A percentile compares a stretch with the other conserved stretches of the same genome.
These are phyloP conservation scores for Uloborus plumipes DNA, from an alignment of 2,888 invertebrate species.

Conservation along the genomic window DNA sequence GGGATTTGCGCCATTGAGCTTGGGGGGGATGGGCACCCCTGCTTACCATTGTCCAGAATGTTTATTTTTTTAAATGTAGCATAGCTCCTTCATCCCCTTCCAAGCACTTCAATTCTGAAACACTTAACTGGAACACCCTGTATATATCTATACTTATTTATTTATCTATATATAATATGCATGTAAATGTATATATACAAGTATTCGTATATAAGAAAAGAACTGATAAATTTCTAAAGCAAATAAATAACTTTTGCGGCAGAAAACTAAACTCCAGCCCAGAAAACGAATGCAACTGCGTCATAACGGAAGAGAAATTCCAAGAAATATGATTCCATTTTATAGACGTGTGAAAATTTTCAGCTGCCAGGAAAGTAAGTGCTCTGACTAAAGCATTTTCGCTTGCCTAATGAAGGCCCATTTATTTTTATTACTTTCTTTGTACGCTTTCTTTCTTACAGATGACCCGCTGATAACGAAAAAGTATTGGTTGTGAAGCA, in stretches of 20 bases:
- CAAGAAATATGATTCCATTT: slow-evolving; percentile 49
- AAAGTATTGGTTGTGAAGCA: slow-evolving; percentile 44
- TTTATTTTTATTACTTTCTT: slow-evolving; percentile 55
- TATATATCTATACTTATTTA: too few species aligned
- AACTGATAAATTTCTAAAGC: too few species aligned
- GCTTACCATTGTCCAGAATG: too few species aligned
- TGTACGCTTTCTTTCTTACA: not conserved
- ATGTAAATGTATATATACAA: not conserved
- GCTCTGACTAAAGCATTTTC: slow-evolving; percentile 43
- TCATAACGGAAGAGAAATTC: slow-evolving; percentile 21
- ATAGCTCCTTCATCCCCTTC: too few species aligned
- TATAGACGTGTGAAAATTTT: slow-evolving; percentile 53
- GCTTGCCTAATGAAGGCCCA: slow-evolving; percentile 58
- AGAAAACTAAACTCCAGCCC: too few species aligned
- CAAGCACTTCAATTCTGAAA: too few species aligned
- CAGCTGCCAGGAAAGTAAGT: slow-evolving; percentile 49
- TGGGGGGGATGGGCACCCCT: too few species aligned
- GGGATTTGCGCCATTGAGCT: too few species aligned
- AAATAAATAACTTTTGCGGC: too few species aligned
- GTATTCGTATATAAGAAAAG: not conserved
- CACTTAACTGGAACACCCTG: too few species aligned
- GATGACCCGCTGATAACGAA: slow-evolving; percentile 52
- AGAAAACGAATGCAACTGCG: too few species aligned
- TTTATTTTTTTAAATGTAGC: too few species aligned
- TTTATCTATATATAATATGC: not conserved